phyloP scores from a whole-genome alignment of 2,888 invertebrate genomes.

The Cetonia aurata region DNA sequence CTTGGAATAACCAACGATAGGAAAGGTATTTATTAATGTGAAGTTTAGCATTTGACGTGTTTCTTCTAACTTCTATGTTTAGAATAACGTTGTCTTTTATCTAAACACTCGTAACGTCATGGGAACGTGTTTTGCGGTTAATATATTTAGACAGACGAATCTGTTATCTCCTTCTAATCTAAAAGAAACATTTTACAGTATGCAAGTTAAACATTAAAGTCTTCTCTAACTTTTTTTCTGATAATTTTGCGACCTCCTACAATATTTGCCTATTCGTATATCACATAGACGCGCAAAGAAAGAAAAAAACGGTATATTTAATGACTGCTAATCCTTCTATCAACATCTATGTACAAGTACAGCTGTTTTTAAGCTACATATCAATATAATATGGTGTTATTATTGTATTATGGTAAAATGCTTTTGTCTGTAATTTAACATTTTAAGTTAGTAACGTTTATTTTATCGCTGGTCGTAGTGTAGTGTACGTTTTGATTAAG shows the following conservation, averaged over 20 bases:
- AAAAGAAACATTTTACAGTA: slow-evolving; percentile 1
- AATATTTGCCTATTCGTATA: not conserved
- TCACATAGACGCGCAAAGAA: not conserved
- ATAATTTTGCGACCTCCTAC: not conserved
- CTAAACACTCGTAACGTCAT: not conserved
- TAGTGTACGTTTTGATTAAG: slow-evolving; percentile 10
- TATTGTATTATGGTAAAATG: too few species aligned
- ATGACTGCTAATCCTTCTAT: slow-evolving; percentile 5
- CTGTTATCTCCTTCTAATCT: too few species aligned
- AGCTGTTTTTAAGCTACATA: slow-evolving; percentile 10
- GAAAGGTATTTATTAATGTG: too few species aligned
- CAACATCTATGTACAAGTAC: not conserved
- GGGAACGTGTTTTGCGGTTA: too few species aligned
- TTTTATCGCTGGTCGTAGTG: not conserved
- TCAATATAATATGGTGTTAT: not conserved
- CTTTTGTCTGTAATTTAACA: too few species aligned
- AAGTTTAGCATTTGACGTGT: not conserved
- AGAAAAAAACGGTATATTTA: not conserved
- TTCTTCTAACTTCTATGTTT: slow-evolving; percentile 18
- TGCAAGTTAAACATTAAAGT: slow-evolving; percentile 8
- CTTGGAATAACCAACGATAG: too few species aligned
- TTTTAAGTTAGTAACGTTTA: too few species aligned
- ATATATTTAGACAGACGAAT: too few species aligned
- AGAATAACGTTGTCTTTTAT: slow-evolving; percentile 20
- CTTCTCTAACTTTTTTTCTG: not conserved